Base-by-base conservation (phyloP, 2,113 vertebrate genomes). In the Prietella phreatophila region DNA sequence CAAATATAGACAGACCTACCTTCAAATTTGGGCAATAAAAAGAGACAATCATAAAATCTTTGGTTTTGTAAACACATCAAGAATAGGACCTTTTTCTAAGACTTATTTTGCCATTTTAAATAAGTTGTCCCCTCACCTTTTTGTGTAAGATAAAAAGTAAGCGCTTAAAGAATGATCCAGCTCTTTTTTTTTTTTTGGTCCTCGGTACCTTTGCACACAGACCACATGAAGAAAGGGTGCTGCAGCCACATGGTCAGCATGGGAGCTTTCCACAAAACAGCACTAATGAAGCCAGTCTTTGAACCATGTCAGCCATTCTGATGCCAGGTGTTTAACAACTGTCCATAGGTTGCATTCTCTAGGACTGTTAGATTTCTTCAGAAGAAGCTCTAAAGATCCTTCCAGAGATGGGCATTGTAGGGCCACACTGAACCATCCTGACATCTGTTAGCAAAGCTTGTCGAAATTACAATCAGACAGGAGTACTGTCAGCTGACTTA, bases 51-150 rank as follows among this genome's bases (percentile, higher is more conserved):
- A 76, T 87, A 89, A 91, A 89, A 92, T 98, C 97, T 99, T 99
- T 99, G 98, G 97, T 99, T 86, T 96, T 97, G 96, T 95, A 96
- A 97, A 95, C 95, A 86, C 92, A 90, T 89, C 25, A 93, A 94
- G 94, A 94, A 92, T 93, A 94, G 93, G 92, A 94, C 93, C 81
- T 91, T 92, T 83, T 82, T 83, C 67, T 83, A 53, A 67, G 30
- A 88, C 36, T 79, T 61, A 36, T 61, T 82, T 86, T 60, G 42
- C 65, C 9, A 53, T 82, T 65, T 86, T 83, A 36, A 88, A 79
- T 61, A 84, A 63, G 71, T 83, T 30, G 15, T 65, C 36, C 71
- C 58, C 58, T 84, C 50, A 73, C 30, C 39, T 82, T 53, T 82
- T 87, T 82, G 39, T 63, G 81, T 36, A n/a, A 36, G 56, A 76